Evolutionary conservation across 2,113 vertebrate species (phyloP).

Genomic region (Balaenoptera acutorostrata): DNA sequence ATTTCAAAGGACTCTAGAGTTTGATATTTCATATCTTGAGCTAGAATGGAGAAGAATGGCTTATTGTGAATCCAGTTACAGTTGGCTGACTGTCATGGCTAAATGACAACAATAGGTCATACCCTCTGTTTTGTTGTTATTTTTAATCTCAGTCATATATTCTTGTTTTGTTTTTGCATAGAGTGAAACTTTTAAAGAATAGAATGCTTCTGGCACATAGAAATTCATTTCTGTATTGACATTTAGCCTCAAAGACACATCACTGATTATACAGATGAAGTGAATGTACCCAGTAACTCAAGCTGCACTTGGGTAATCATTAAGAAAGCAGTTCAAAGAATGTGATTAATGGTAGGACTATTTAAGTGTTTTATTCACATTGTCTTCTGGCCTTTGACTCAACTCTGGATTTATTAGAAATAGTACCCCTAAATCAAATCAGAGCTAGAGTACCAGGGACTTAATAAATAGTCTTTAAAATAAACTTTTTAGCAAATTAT

Average conservation of each 20-base stretch:
- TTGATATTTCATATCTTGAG: conserved; percentile 5
- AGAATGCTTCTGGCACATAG: neutral
- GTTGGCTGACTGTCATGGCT: neutral
- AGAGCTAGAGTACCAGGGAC: neutral
- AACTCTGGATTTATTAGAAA: conserved; percentile 31
- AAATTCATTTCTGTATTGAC: conserved; percentile 55
- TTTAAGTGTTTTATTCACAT: conserved; percentile 26
- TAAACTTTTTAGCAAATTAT: neutral
- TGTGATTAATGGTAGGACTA: conserved; percentile 1
- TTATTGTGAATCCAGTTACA: neutral
- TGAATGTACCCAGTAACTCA: neutral
- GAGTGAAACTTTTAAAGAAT: neutral
- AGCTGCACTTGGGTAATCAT: neutral
- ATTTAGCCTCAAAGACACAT: conserved; percentile 10
- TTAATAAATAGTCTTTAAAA: conserved; percentile 23
- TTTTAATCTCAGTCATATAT: neutral
- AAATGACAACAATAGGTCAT: neutral
- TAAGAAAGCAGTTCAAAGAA: conserved; percentile 15
- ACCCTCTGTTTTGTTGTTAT: neutral
- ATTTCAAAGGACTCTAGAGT: conserved; percentile 1
- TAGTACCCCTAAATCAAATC: neutral
- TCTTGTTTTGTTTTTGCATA: conserved; percentile 20
- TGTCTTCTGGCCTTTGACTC: neutral
- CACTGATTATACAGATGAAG: conserved; percentile 28
- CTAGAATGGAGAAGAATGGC: neutral